Conservation (phyloP, 37 sponge, comb jelly and placozoan genomes). For the Aphrocallistes beatrix region DNA sequence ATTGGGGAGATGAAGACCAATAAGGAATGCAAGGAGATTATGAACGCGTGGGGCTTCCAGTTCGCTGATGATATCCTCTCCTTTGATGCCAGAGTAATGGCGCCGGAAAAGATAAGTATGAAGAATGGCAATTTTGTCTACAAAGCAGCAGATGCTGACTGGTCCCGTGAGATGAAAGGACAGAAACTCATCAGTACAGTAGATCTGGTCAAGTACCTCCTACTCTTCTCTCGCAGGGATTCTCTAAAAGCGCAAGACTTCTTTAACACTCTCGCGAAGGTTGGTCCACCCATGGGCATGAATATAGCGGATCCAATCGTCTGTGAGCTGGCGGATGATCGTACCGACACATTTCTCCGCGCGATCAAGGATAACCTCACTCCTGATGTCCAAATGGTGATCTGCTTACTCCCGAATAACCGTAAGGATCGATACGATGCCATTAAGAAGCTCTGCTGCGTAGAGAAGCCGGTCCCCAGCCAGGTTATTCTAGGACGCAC, state of each 20-base stretch:
- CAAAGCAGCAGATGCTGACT: constrained; percentile 39
- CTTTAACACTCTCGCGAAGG: constrained; percentile 35
- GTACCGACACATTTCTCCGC: constrained; percentile 58
- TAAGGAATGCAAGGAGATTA: constrained; percentile 26
- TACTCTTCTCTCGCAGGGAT: constrained; percentile 52
- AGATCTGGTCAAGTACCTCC: constrained; percentile 28
- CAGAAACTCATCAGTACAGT: constrained; percentile 32
- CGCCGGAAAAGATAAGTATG: constrained; percentile 51
- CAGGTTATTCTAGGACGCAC: constrained; percentile 61
- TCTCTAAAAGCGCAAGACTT: constrained; percentile 45
- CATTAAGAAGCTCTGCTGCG: constrained; percentile 86
- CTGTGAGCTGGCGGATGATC: constrained; percentile 40
- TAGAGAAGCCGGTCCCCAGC: constrained; percentile 63
- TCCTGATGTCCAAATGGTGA: constrained; percentile 36
- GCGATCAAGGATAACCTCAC: constrained; percentile 28
- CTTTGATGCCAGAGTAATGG: constrained; percentile 36
- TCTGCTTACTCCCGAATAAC: constrained; percentile 58
- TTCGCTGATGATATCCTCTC: constrained; percentile 36
- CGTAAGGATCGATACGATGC: constrained; percentile 89
- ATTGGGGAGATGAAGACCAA: constrained; percentile 33
- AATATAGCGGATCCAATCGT: constrained; percentile 21
- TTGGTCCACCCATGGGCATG: constrained; percentile 80
- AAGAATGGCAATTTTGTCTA: constrained; percentile 31
- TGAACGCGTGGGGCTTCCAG: constrained; percentile 51
- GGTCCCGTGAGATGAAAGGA: constrained; percentile 71